These are phyloP conservation scores for Megastigmus dorsalis DNA, from an alignment of 2,888 invertebrate species.

Conservation along the genomic window DNA sequence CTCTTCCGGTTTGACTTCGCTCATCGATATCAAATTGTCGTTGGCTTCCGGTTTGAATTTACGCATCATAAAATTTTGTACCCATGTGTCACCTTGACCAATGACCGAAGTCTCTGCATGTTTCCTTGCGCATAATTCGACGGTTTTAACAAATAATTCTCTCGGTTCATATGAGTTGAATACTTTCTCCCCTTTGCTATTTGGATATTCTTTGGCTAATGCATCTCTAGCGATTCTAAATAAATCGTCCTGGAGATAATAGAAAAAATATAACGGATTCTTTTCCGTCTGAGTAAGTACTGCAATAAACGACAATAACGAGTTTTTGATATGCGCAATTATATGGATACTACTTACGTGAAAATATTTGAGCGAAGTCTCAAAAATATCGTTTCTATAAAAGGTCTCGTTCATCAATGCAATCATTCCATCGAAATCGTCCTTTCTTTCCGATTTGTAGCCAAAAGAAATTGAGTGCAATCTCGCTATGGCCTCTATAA, in stretches of 20 bases:
- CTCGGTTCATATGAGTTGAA: constrained; percentile 77
- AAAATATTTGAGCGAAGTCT: constrained; percentile 67
- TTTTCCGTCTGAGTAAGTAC: not conserved
- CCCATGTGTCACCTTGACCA: constrained; percentile 85
- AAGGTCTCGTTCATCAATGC: constrained; percentile 67
- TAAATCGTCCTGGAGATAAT: constrained; percentile 23
- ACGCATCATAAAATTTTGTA: constrained; percentile 82
- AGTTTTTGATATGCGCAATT: not conserved
- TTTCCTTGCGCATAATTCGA: constrained; percentile 71
- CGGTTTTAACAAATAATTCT: constrained; percentile 76
- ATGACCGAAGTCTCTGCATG: constrained; percentile 76
- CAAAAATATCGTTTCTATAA: constrained; percentile 61
- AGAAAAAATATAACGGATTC: not conserved
- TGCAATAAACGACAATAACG: no score
- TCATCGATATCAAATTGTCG: constrained; percentile 78
- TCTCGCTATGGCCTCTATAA: constrained; percentile 72
- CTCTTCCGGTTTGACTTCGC: constrained; percentile 55
- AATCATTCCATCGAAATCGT: constrained; percentile 66
- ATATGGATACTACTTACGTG: constrained; percentile 41
- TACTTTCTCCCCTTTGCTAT: constrained; percentile 77
- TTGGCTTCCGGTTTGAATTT: constrained; percentile 62
- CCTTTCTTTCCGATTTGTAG: constrained; percentile 71
- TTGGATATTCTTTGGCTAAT: constrained; percentile 79
- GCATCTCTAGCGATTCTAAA: constrained; percentile 78
- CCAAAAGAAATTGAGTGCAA: constrained; percentile 75